Percentiles rank a stretch among this genome's conserved stretches.
These are phyloP conservation scores for Gryllus bimaculatus DNA, from an alignment of 1,140 invertebrate genomes.

Conservation along the genomic window DNA sequence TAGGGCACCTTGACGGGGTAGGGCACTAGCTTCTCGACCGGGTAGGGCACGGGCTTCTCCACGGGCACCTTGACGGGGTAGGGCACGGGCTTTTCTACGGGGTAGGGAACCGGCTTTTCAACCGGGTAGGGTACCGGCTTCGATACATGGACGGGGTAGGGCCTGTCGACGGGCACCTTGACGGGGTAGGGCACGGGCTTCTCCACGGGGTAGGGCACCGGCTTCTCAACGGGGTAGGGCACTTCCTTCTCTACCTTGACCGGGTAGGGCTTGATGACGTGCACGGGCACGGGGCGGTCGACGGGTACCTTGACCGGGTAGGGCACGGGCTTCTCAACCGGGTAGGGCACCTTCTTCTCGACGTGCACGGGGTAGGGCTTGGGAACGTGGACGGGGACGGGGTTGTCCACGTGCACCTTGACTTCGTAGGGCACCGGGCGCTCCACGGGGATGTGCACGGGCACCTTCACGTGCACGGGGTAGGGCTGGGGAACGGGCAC, in stretches of 20 bases:
- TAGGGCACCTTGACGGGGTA: constrained; percentile 11
- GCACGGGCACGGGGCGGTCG: constrained; percentile 46
- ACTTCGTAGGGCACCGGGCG: constrained; percentile 20
- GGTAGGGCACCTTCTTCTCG: constrained; percentile 38
- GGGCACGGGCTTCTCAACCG: constrained; percentile 23
- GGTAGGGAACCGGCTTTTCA: constrained; percentile 39
- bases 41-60: constrained; percentile 14
- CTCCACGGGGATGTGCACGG: constrained; percentile 19
- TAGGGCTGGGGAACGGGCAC: constrained; percentile 23
- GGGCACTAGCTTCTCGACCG: constrained; percentile 12
- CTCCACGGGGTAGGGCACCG: constrained; percentile 17
- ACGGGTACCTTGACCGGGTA: constrained; percentile 44
- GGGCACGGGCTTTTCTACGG: constrained; percentile 33
- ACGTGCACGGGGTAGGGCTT: constrained; percentile 33
- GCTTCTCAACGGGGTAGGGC: constrained; percentile 27
- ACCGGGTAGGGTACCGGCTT: constrained; percentile 42
- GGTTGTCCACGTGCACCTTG: constrained; percentile 22
- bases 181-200: constrained; percentile 14
- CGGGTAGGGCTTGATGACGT: constrained; percentile 42
- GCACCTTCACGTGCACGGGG: constrained; percentile 22
- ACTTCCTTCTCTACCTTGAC: constrained; percentile 48
- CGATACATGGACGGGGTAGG: constrained; percentile 26
- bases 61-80: constrained; percentile 39
- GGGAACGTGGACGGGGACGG: constrained; percentile 21
- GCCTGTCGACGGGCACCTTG: constrained; percentile 16